Conservation (phyloP, 2,888 invertebrate species). For the Lucinisca nassula region DNA sequence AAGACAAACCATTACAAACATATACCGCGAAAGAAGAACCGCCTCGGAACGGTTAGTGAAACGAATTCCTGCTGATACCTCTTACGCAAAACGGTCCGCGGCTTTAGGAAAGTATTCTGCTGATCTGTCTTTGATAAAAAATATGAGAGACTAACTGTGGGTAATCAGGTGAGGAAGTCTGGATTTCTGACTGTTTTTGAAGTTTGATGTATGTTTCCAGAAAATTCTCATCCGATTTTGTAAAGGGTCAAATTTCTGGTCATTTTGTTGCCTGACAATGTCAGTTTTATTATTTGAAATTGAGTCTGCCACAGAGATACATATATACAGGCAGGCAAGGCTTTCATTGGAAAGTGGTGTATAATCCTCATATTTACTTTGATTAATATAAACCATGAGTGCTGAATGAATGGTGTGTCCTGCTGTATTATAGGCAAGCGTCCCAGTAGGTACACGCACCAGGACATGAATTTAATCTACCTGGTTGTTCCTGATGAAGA, state of each 20-base stretch:
- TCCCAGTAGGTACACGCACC: conserved; percentile 70
- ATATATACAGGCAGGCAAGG: conserved; percentile 43
- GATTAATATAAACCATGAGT: conserved; percentile 34
- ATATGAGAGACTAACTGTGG: background rate
- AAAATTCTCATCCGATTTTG: background rate
- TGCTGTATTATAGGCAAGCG: conserved; percentile 63
- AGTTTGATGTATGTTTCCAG: too few species aligned
- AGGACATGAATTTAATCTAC: conserved; percentile 54
- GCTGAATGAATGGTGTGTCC: conserved; percentile 49
- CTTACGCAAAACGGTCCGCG: background rate
- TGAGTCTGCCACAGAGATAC: conserved; percentile 57
- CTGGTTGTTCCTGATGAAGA: conserved; percentile 41
- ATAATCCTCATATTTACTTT: conserved; percentile 49
- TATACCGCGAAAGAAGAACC: too few species aligned
- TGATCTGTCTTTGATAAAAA: background rate
- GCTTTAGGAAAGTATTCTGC: background rate
- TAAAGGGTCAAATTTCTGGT: background rate
- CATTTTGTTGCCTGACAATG: background rate
- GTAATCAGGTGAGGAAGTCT: background rate
- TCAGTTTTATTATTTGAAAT: conserved; percentile 59
- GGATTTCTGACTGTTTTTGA: background rate
- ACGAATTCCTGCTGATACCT: background rate
- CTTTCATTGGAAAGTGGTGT: conserved; percentile 45
- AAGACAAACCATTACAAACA: too few species aligned
- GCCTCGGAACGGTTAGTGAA: too few species aligned